Base-by-base conservation (phyloP, 2,797 vertebrate genomes). In the Myripristis jacobus region DNA sequence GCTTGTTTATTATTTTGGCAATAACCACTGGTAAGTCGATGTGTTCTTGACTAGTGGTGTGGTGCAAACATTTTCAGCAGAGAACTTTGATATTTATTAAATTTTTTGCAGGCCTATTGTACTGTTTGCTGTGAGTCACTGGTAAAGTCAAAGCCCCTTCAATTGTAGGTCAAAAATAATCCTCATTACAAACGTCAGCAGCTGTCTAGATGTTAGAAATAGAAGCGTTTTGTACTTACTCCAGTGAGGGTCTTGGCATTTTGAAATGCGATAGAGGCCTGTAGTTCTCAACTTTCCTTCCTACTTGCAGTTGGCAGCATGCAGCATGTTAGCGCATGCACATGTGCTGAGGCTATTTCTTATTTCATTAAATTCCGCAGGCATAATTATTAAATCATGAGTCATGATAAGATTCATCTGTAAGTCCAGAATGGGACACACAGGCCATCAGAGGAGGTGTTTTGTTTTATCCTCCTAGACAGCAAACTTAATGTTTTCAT, bases 201-300 rank as follows among this genome's bases (percentile, higher is more conserved):
- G 88, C 87, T 89, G 89, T 64, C 65, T 41, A 75, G 27, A 56
- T 65, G 85, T 81, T 80, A 63, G 78, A 90, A 89, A 89, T 88
- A 89, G 86, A 79, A 74, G 66, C 76, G 55, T 88, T 87, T 88
- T 84, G 79, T 79, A 38, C 67, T 82, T 79, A 62, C 78, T 80
- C 75, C 79, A 83, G 21, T 48, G 68, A 66, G 59, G 66, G 71
- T 70, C 61, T 38, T 79, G 79, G 81, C 83, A 83, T 77, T 78
- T 75, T 66, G 91, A 89, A 91, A 92, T 82, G 44, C 70, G 86
- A 91, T 77, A 78, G 55, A 85, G 82, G 83, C 70, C 75, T 70
- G 70, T 63, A 63, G 66, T 22, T 77, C 70, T 74, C 51, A 21
- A 77, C 68, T 85, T 75, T 77, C 75, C 79, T 53, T 60, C 24